Evolutionary conservation across 2,888 invertebrate species (phyloP).

Genomic region (Drosophila mulleri): DNA sequence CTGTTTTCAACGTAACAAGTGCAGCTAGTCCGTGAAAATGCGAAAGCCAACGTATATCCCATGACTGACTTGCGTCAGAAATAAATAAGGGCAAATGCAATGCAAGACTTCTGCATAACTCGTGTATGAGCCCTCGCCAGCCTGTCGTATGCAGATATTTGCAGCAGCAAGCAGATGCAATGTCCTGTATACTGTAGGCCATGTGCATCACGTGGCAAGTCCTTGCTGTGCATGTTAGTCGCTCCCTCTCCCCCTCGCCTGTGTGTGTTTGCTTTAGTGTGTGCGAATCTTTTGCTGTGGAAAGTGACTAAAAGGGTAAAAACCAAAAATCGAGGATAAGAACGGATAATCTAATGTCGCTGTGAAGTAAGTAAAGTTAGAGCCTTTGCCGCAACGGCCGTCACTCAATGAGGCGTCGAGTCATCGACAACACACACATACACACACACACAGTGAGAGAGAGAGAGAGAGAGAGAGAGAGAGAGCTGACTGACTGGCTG

Average conservation of each 20-base stretch:
- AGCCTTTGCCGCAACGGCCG: slow-evolving; percentile 32
- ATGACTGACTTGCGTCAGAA: not conserved
- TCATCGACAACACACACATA: slow-evolving; percentile 50
- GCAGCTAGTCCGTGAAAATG: not conserved
- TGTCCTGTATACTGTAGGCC: slow-evolving; percentile 55
- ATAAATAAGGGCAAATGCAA: not conserved
- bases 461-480: not conserved
- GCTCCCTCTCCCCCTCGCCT: no score
- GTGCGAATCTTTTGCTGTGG: slow-evolving; percentile 37
- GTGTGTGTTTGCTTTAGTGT: slow-evolving; percentile 12
- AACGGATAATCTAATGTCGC: slow-evolving; percentile 83
- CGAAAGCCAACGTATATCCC: not conserved
- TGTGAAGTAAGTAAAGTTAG: slow-evolving; percentile 69
- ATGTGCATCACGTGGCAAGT: slow-evolving; percentile 66
- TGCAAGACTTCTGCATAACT: not conserved
- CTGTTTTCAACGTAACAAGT: not conserved
- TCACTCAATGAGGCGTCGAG: slow-evolving; percentile 64
- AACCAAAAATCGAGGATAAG: slow-evolving; percentile 85
- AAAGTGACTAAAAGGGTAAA: slow-evolving; percentile 78
- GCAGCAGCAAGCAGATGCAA: slow-evolving; percentile 49
- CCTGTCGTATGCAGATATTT: slow-evolving; percentile 55
- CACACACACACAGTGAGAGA: not conserved
- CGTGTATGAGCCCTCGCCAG: not conserved
- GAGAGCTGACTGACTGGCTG: slow-evolving; percentile 25
- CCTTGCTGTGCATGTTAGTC: slow-evolving; percentile 9